phyloP scores from a whole-genome alignment of 2,113 vertebrate genomes.

The Poeciliopsis retropinna region DNA sequence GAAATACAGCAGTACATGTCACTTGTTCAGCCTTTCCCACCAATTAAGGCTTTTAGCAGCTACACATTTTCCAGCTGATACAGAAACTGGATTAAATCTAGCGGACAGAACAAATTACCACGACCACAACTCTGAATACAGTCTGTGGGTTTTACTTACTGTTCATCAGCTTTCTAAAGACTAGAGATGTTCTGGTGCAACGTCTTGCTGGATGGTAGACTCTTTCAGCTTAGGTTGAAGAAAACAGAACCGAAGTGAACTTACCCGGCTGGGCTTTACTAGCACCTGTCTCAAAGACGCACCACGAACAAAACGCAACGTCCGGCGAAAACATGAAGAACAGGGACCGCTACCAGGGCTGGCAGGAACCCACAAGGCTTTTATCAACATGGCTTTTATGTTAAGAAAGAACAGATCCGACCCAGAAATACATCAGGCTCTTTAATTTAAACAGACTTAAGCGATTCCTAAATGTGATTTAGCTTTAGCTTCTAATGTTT shows the following conservation, averaged over 20 bases:
- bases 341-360: neutral
- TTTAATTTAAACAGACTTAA: neutral
- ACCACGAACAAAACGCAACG: neutral
- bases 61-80: neutral
- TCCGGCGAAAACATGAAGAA: neutral
- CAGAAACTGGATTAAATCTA: neutral
- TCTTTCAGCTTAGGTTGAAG: neutral
- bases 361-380: conserved; percentile 6
- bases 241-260: conserved; percentile 32
- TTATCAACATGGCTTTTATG: conserved; percentile 16
- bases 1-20: neutral
- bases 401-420: neutral
- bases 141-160: neutral
- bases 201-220: neutral
- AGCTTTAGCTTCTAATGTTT: neutral
- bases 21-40: neutral
- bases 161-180: neutral
- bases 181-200: conserved; percentile 1
- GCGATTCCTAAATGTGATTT: neutral
- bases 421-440: neutral
- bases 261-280: conserved; percentile 43
- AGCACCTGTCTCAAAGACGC: neutral
- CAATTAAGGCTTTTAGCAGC: neutral
- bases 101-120: neutral
- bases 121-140: neutral